These are phyloP conservation scores for Diachasma alloeum DNA, from an alignment of 1,140 invertebrate genomes.

Conservation along the genomic window DNA sequence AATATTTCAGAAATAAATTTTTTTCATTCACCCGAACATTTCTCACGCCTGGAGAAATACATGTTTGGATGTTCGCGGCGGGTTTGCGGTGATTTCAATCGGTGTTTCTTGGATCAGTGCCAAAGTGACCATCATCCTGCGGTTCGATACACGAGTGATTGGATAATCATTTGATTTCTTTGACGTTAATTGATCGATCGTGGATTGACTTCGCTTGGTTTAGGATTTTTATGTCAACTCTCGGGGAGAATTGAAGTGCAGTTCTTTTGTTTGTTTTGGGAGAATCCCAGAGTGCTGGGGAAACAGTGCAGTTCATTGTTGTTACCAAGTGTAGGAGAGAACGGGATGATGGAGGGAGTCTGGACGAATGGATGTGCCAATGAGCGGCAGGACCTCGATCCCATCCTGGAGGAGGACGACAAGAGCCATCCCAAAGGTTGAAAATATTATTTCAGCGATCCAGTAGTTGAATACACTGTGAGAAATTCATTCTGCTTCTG, in stretches of 20 bases:
- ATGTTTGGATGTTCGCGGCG: neutral
- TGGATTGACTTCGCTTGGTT: neutral
- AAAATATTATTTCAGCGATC: neutral
- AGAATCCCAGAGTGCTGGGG: neutral
- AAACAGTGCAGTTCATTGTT: neutral
- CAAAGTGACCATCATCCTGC: neutral
- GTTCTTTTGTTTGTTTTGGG: neutral
- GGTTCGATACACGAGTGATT: neutral
- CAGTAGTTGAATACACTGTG: neutral
- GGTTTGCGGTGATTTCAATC: neutral
- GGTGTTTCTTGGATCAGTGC: neutral
- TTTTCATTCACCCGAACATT: neutral
- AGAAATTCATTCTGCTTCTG: neutral
- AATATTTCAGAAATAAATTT: neutral
- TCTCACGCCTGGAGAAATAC: too few species aligned
- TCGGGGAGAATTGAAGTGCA: neutral
- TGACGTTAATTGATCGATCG: neutral
- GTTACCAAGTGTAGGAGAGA: constrained; percentile 20
- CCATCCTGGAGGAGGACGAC: constrained; percentile 53
- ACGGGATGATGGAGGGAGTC: constrained; percentile 8
- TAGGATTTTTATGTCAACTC: neutral
- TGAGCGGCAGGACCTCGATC: constrained; percentile 47
- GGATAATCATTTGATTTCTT: neutral
- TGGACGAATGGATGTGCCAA: constrained; percentile 38
- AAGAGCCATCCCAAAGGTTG: constrained; percentile 46